Evolutionary conservation across 2,113 vertebrate genomes (phyloP).

Genomic region (Sceloporus undulatus): DNA sequence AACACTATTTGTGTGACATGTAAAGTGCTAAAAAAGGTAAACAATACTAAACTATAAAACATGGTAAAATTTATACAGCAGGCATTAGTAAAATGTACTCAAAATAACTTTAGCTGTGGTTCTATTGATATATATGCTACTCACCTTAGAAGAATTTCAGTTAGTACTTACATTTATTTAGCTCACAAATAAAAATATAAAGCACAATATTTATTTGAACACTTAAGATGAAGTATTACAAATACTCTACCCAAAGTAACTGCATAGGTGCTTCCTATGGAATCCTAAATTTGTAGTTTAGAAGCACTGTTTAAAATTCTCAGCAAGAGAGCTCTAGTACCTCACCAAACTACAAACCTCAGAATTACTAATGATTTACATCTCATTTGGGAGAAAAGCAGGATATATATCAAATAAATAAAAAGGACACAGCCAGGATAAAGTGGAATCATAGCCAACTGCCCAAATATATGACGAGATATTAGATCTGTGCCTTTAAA

Average conservation of each 20-base stretch:
- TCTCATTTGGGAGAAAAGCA: too few relatives aligned
- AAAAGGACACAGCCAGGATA: too few relatives aligned
- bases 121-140: neutral
- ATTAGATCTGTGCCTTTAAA: too few relatives aligned
- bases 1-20: conserved; percentile 58
- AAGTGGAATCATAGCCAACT: too few relatives aligned
- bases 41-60: conserved; percentile 44
- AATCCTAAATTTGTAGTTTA: too few relatives aligned
- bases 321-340: too few relatives aligned
- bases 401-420: too few relatives aligned
- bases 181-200: neutral
- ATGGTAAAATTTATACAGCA: conserved; percentile 29
- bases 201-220: neutral
- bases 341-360: too few relatives aligned
- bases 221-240: neutral
- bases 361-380: too few relatives aligned
- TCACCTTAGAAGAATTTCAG: neutral
- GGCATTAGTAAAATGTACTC: conserved; percentile 41
- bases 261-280: too few relatives aligned
- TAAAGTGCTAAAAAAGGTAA: conserved; percentile 65
- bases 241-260: neutral
- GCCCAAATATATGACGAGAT: too few relatives aligned
- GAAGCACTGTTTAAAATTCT: too few relatives aligned
- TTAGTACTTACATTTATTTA: conserved; percentile 8
- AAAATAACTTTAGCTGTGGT: neutral